A percentile compares a stretch with the other conserved stretches of the same genome.
These are phyloP conservation scores for Lathronympha strigana DNA, from an alignment of 2,888 invertebrate species.

Conservation along the genomic window DNA sequence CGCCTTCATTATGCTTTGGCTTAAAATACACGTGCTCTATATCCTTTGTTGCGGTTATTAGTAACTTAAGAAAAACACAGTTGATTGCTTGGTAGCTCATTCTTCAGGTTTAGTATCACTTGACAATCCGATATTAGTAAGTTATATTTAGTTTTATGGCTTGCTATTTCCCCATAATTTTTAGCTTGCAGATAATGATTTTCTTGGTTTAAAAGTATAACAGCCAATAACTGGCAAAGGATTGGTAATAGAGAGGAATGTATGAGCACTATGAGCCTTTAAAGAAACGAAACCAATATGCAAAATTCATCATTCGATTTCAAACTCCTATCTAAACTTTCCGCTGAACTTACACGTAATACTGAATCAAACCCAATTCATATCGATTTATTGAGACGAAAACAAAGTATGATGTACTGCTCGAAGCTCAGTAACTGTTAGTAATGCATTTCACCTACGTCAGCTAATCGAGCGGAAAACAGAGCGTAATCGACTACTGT, in stretches of 20 bases:
- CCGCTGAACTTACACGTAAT: neutral
- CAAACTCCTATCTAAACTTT: neutral
- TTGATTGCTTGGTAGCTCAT: neutral
- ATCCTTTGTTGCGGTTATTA: conserved; percentile 18
- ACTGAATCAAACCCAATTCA: neutral
- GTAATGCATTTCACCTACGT: conserved; percentile 37
- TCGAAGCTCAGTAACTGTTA: conserved; percentile 13
- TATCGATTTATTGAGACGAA: conserved; percentile 16
- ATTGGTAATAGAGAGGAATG: no score
- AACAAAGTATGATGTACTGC: conserved; percentile 16
- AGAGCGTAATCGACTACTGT: conserved; percentile 29
- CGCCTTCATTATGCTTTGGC: conserved; percentile 26
- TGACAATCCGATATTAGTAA: no score
- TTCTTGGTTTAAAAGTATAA: no score
- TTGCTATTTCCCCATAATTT: no score
- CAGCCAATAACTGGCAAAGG: no score
- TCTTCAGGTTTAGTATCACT: neutral
- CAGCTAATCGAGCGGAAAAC: conserved; percentile 39
- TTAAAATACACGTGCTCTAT: conserved; percentile 19
- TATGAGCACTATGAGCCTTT: no score
- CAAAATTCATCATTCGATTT: no score
- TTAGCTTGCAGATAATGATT: no score
- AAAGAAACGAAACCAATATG: no score
- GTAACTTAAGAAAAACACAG: conserved; percentile 9
- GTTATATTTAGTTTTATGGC: no score